A percentile compares a stretch with the other conserved stretches of the same genome.
Evolutionary conservation across 2,888 invertebrate species (phyloP).

Genomic region (Ametastegia equiseti): DNA sequence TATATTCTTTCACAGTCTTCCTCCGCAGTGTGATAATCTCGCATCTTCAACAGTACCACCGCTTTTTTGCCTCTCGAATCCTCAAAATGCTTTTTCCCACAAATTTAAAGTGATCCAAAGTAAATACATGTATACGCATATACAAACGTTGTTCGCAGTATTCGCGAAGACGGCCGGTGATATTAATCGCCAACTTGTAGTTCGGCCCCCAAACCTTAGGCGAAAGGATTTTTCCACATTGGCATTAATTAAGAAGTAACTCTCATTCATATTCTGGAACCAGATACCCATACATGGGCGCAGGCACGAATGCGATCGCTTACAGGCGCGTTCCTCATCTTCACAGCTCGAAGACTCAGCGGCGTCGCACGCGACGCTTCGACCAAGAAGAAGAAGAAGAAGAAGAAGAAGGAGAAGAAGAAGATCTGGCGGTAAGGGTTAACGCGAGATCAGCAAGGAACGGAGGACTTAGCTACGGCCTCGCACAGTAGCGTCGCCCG

Average conservation of each 20-base stretch:
- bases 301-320: slow-evolving; percentile 4
- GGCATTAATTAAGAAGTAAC: slow-evolving; percentile 36
- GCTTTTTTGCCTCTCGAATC: neutral
- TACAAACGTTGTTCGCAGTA: no score
- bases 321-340: slow-evolving; percentile 33
- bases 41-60: neutral
- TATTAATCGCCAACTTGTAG: neutral
- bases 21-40: neutral
- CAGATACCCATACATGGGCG: neutral
- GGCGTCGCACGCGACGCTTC: slow-evolving; percentile 30
- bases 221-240: slow-evolving; percentile 9
- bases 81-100: no score
- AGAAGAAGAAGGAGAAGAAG: slow-evolving; percentile 23
- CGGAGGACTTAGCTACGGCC: slow-evolving; percentile 33
- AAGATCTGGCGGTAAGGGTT: slow-evolving; percentile 23
- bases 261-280: slow-evolving; percentile 35
- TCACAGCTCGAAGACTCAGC: slow-evolving; percentile 29
- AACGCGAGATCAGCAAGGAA: slow-evolving; percentile 19
- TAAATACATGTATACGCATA: no score
- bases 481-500: slow-evolving; percentile 71
- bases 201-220: neutral
- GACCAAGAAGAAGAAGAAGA: neutral
- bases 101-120: no score
- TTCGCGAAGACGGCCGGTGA: no score
- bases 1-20: neutral